Evolutionary conservation across 2,888 invertebrate species (phyloP), one percentile per base, ranked within the genome.

Genomic region (Sphaerophoria taeniata): DNA sequence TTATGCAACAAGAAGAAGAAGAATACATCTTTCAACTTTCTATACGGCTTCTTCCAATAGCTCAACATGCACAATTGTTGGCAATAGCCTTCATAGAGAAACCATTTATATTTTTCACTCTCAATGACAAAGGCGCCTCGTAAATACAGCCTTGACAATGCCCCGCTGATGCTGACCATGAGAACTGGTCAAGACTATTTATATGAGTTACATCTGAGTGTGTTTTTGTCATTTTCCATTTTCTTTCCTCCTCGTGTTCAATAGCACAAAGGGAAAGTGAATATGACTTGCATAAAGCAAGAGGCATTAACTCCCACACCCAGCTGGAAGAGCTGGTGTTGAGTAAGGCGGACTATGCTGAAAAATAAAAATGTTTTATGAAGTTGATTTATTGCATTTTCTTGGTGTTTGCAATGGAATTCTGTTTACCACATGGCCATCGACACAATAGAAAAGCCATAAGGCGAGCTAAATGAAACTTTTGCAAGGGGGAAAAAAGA

Each of bases 151-250:
- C 51, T 51, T 65, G 65, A 24, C 12, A 65, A 65, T 51, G 36
- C 24, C 51, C 49, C 0, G 12, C 51, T 34, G 24, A 24, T 24
- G 14, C 36, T 65, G 51, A 36, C 51, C 51, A 65, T 65, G 65
- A 39, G 6, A 45, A n/a, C 16, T 65, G 65, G 65, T 65, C 65
- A 65, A 65, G 65, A 65, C 49, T 65, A 6, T 14, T 12, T 47
- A 4, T 34, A 16, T 58, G 60, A 60, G 24, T 60, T 60, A 43
- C 60, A 60, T 39, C 24, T 60, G 24, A 60, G 60, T 58, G 58
- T 60, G 39, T 60, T 58, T 58, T 43, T 60, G 60, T 60, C 60
- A 51, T 49, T 65, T 65, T n/a, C 9, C 1, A 24, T 24, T 24
- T 51, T 24, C 6, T 39, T 11, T 60, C 9, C 7, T 58, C 39